Evolutionary conservation across 2,888 invertebrate genomes (phyloP), one percentile per base, ranked within the genome.

Genomic region (Odontomyia ornata): DNA sequence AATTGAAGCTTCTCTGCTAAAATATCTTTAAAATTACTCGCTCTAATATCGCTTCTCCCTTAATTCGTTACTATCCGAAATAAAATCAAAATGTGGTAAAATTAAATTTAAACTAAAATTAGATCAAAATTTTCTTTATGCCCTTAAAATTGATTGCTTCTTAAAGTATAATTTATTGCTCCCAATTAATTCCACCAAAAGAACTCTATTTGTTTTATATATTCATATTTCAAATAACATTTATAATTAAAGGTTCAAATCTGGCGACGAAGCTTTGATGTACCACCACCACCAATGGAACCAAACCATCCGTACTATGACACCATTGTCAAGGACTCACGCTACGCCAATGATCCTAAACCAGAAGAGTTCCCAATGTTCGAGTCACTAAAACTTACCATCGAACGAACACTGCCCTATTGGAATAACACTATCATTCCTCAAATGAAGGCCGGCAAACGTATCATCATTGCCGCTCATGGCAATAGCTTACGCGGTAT

Each of bases 401-500:
- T 95, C 84, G 91, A 91, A 80, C 90, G 96, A 77, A 95, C 95
- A 15, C 88, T 95, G 82, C 97, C 97, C 0, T 97, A 93, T 85
- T 97, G 97, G 93, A 95, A 96, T 87, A 89, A 95, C 84, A 90
- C 91, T 56, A 93, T 98, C 88, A 83, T 85, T 87, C 86, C 89
- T 78, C 90, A 95, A 88, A 90, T 96, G 80, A 94, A 93, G 83
- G 93, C 90, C 81, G 95, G 95, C 80, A 95, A 95, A 85, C 91
- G 87, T 71, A 92, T 96, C 79, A 90, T 96, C 71, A 94, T 96
- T 83, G 95, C 94, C 28, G 95, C 95, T 47, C 96, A 96, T 83
- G 95, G 95, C 76, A 96, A 95, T 88, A 95, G 95, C 85, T 89
- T 96, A 76, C 89, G 95, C 83, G 95, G 95, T 81, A 94, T 96